phyloP scores from a whole-genome alignment of 2,113 vertebrate genomes.

The Chaetops frenatus region DNA sequence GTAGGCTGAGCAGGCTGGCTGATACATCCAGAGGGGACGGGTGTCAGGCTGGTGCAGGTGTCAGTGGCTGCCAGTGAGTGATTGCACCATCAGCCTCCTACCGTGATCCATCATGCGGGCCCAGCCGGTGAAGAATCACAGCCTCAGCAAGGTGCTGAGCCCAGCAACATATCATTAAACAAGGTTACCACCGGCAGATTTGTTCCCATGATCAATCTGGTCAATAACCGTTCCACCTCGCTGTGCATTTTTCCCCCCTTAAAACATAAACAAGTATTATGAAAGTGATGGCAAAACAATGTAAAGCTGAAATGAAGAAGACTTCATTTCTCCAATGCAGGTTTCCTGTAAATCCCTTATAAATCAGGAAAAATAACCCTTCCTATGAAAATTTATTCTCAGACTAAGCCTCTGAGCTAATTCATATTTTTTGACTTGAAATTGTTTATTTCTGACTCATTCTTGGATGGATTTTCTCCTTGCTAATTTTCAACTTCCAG shows the following conservation, averaged over 20 bases:
- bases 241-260: conserved; percentile 39
- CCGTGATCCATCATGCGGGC: conserved; percentile 93
- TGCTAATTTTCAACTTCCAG: background rate
- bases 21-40: conserved; percentile 78
- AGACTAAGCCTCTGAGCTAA: conserved; percentile 50
- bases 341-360: conserved; percentile 46
- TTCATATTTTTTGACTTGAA: conserved; percentile 56
- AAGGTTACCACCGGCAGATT: conserved; percentile 86
- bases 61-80: conserved; percentile 86
- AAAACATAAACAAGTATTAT: conserved; percentile 69
- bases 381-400: conserved; percentile 22
- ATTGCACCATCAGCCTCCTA: conserved; percentile 94
- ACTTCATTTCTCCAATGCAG: conserved; percentile 29
- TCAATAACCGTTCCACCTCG: conserved; percentile 76
- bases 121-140: conserved; percentile 81
- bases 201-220: conserved; percentile 85
- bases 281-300: conserved; percentile 50
- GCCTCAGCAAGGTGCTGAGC: conserved; percentile 82
- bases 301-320: conserved; percentile 30
- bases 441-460: conserved; percentile 39
- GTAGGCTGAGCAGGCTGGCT: conserved; percentile 73
- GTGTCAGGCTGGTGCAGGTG: conserved; percentile 86
- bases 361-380: conserved; percentile 62
- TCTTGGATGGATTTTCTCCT: conserved; percentile 24
- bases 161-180: conserved; percentile 90